These are phyloP conservation scores for Tenthredo mesomela DNA, from an alignment of 2,888 invertebrate species.

Conservation along the genomic window DNA sequence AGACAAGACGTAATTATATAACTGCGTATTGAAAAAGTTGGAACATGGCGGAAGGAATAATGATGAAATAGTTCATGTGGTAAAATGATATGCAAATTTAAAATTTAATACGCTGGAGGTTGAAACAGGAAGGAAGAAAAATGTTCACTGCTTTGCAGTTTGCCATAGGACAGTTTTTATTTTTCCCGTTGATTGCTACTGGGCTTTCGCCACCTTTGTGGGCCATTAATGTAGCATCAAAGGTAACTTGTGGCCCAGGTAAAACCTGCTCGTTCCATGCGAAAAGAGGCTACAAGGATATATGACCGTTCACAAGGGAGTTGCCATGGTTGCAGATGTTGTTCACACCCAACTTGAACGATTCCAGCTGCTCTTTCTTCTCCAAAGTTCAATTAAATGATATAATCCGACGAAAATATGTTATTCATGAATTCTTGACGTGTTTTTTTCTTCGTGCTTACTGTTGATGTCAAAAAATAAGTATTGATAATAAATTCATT, in stretches of 20 bases:
- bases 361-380: neutral
- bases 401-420: neutral
- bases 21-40: neutral
- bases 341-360: neutral
- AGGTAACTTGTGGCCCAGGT: constrained; percentile 21
- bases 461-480: neutral
- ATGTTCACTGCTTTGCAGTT: neutral
- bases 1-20: neutral
- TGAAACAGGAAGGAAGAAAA: neutral
- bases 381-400: neutral
- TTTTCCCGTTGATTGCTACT: constrained; percentile 17
- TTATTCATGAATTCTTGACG: neutral
- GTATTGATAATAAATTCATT: neutral
- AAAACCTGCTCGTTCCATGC: neutral
- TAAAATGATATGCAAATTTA: neutral
- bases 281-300: constrained; percentile 1
- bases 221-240: constrained; percentile 25
- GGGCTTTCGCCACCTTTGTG: neutral
- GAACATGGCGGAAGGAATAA: neutral
- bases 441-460: neutral
- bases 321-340: constrained; percentile 45
- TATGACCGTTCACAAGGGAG: constrained; percentile 10
- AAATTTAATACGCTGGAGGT: neutral
- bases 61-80: neutral
- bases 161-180: neutral